Evolutionary conservation across 2,888 invertebrate genomes (phyloP).

Genomic region (Lacanobia wlatinum): DNA sequence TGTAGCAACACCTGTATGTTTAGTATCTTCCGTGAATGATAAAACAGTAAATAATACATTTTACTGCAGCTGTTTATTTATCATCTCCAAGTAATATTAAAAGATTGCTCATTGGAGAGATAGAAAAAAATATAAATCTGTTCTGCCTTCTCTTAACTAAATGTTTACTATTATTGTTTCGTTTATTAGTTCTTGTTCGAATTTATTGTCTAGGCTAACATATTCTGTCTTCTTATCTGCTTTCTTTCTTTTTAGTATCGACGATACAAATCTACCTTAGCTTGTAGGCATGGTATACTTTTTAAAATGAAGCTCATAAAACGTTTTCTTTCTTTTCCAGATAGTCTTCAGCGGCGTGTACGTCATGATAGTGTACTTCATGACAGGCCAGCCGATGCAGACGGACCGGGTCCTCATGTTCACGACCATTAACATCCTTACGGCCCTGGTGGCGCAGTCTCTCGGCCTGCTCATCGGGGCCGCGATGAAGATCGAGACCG

Average conservation of each 20-base stretch:
- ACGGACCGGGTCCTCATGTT: conserved; percentile 95
- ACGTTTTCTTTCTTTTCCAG: conserved; percentile 87
- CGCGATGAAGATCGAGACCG: conserved; percentile 96
- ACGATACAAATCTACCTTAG: too few relatives aligned
- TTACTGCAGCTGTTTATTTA: conserved; percentile 8
- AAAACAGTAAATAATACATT: background rate
- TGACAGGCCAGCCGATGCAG: conserved; percentile 98
- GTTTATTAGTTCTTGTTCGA: background rate
- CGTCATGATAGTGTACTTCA: conserved; percentile 97
- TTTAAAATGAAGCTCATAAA: background rate
- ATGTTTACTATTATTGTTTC: too few relatives aligned
- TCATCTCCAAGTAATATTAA: background rate
- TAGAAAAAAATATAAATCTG: too few relatives aligned
- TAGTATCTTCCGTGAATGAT: background rate
- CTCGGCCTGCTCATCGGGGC: conserved; percentile 98
- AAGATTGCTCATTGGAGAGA: too few relatives aligned
- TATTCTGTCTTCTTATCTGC: background rate
- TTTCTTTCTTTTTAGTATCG: too few relatives aligned
- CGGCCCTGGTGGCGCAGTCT: conserved; percentile 97
- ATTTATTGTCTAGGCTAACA: background rate
- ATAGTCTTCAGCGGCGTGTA: conserved; percentile 96
- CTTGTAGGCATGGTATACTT: too few relatives aligned
- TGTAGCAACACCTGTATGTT: too few relatives aligned
- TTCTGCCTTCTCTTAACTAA: background rate
- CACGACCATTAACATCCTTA: conserved; percentile 93